phyloP scores from a whole-genome alignment of 2,797 vertebrate species.

The Alectoris magna region DNA sequence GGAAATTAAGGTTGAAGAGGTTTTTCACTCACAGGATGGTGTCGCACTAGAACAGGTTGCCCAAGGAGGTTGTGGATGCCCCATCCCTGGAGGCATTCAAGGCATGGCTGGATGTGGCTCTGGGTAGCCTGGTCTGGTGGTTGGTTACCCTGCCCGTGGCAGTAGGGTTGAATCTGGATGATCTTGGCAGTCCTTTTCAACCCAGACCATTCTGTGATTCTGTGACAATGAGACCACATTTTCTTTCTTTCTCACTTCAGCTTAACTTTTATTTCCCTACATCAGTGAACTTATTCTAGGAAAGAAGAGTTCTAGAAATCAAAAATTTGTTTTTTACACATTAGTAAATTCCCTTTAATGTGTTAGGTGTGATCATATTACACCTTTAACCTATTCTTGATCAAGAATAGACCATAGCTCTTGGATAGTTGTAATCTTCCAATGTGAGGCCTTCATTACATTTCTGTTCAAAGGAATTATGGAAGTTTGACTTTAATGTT shows the following conservation, averaged over 20 bases:
- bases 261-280: neutral
- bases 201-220: too few species aligned
- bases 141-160: too few species aligned
- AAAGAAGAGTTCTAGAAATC: neutral
- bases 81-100: too few species aligned
- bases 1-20: too few species aligned
- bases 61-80: too few species aligned
- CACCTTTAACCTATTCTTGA: neutral
- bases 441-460: neutral
- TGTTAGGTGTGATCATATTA: neutral
- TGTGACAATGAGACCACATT: neutral
- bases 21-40: too few species aligned
- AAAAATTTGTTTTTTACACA: neutral
- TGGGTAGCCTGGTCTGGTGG: too few species aligned
- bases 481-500: neutral
- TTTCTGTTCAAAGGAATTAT: neutral
- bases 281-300: neutral
- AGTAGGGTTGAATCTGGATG: too few species aligned
- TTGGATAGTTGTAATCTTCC: neutral
- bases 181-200: too few species aligned
- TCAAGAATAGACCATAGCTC: neutral
- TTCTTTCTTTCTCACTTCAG: neutral
- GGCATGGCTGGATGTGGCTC: too few species aligned
- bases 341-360: neutral
- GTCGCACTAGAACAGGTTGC: too few species aligned